Conservation (phyloP, 92 coral and sea anemone genomes). For the Plumapathes pennacea region DNA sequence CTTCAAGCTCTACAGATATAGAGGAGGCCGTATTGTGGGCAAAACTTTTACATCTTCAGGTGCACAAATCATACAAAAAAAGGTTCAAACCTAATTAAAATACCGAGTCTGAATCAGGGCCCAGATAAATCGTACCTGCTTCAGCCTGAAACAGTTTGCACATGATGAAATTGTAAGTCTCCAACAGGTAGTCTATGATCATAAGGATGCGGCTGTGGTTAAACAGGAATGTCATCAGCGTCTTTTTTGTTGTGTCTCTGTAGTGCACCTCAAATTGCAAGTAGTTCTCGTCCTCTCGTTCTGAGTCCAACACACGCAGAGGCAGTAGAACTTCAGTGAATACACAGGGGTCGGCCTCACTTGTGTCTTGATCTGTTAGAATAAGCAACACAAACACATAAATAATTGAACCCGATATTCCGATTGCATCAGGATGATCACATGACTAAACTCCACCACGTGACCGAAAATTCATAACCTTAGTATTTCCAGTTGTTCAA, state of each 20-base stretch:
- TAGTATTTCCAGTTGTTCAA: too few species aligned
- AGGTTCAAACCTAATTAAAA: not conserved
- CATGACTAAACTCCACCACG: too few species aligned
- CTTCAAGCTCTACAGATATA: too few species aligned
- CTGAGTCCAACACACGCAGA: slow-evolving; percentile 31
- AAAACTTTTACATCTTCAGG: too few species aligned
- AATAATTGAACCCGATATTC: too few species aligned
- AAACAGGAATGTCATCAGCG: slow-evolving; percentile 80
- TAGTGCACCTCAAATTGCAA: slow-evolving; percentile 96
- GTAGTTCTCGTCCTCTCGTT: slow-evolving; percentile 46
- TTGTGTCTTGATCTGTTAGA: slow-evolving; percentile 40
- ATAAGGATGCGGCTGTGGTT: slow-evolving; percentile 94
- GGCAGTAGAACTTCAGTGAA: slow-evolving; percentile 89
- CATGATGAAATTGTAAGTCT: slow-evolving; percentile 97
- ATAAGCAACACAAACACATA: not conserved
- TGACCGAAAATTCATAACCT: too few species aligned
- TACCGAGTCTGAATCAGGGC: not conserved
- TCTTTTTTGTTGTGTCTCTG: slow-evolving; percentile 77
- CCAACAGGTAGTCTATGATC: slow-evolving; percentile 84
- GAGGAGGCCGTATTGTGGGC: too few species aligned
- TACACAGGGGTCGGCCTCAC: slow-evolving; percentile 67
- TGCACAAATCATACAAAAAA: too few species aligned
- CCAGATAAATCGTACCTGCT: slow-evolving; percentile 14
- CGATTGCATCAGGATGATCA: too few species aligned
- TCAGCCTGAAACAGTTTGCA: slow-evolving; percentile 71